Percentiles rank a stretch among this genome's conserved stretches.
Conservation (phyloP, 2,113 vertebrate genomes). For the Syngnathus typhle region DNA sequence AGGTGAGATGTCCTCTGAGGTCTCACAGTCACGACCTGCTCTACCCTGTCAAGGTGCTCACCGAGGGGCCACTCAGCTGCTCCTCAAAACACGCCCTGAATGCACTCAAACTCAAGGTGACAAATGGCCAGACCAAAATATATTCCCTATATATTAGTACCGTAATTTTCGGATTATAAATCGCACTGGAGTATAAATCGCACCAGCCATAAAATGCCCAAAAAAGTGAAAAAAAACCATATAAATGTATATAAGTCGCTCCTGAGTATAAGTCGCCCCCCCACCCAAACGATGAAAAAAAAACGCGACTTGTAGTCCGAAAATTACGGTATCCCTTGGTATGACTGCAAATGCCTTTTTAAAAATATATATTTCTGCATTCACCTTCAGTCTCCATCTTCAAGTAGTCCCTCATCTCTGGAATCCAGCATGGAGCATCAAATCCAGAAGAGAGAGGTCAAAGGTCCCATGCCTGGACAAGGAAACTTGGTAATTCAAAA, state of each 20-base stretch:
- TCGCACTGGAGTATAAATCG: too few species aligned
- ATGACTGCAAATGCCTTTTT: not conserved
- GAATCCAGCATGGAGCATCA: constrained; percentile 32
- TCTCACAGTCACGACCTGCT: constrained; percentile 62
- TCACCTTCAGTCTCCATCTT: constrained; percentile 47
- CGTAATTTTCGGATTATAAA: too few species aligned
- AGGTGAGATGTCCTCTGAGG: constrained; percentile 72
- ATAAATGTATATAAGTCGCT: too few species aligned
- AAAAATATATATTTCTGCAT: not conserved
- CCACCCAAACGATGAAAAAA: too few species aligned
- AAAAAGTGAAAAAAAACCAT: too few species aligned
- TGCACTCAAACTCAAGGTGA: constrained; percentile 71
- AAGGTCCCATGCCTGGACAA: constrained; percentile 37
- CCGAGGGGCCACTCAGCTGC: constrained; percentile 68
- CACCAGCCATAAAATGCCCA: too few species aligned
- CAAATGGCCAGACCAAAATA: not conserved
- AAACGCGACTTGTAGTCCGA: too few species aligned
- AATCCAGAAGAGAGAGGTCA: constrained; percentile 41
- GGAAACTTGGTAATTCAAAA: constrained; percentile 58
- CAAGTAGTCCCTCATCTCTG: constrained; percentile 15
- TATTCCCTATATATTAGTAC: not conserved
- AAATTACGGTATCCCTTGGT: too few species aligned
- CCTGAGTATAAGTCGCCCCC: too few species aligned
- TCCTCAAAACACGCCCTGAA: constrained; percentile 67
- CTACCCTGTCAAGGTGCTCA: constrained; percentile 68